Conservation (phyloP, 2,797 vertebrate genomes). For the Pantherophis vulpinus region DNA sequence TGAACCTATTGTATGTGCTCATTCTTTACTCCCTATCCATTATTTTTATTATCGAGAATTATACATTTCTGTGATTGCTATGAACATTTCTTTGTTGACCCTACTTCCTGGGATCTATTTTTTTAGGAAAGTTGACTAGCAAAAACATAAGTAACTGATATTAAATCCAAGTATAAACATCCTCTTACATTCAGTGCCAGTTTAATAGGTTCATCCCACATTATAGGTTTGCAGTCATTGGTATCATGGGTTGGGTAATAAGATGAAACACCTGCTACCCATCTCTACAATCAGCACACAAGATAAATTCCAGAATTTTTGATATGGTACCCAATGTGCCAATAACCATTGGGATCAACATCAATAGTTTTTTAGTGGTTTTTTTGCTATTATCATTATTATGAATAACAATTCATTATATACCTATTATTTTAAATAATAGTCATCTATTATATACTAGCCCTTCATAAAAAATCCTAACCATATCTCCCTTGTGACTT, state of each 20-base stretch:
- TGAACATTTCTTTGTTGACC: neutral
- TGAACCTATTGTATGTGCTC: neutral
- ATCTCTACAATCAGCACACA: neutral
- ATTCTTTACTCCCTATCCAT: neutral
- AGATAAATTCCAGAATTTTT: neutral
- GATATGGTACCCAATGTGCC: neutral
- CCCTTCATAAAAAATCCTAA: neutral
- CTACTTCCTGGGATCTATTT: neutral
- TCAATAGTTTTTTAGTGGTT: neutral
- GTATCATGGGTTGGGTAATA: neutral
- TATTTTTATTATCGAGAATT: neutral
- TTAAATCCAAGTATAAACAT: neutral
- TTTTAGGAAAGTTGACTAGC: neutral
- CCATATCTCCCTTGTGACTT: neutral
- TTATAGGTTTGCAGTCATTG: neutral
- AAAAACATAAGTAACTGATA: neutral
- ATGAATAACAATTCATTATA: neutral
- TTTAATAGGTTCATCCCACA: neutral
- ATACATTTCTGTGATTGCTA: neutral
- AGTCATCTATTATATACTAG: neutral
- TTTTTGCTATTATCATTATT: neutral
- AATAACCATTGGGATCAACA: neutral
- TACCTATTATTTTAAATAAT: neutral
- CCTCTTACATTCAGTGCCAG: neutral
- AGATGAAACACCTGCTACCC: neutral